Base-by-base conservation (phyloP, 2,113 vertebrate species). In the Tauraco erythrolophus region DNA sequence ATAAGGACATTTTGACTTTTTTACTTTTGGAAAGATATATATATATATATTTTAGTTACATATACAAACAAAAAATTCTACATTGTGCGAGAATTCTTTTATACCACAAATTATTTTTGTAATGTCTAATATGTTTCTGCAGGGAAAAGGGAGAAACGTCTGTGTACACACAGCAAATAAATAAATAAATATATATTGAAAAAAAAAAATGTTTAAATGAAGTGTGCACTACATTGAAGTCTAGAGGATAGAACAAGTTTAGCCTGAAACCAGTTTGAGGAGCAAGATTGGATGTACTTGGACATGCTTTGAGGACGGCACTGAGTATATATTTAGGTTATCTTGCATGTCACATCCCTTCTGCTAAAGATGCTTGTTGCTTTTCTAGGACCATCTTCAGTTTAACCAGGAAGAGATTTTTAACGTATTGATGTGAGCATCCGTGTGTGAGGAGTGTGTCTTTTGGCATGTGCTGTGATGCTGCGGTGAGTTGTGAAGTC, bases 91-190 rank as follows among this genome's bases (percentile, higher is more conserved):
- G 94, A 98, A 97, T 97, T 96, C 94, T 98, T 98, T 98, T 98
- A 94, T 98, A 98, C 96, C 97, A 98, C 98, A 98, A 96, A 98
- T 98, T 98, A 98, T 98, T 98, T 98, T 98, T 98, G 97, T 98
- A 98, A 97, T 95, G 91, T 95, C 93, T 95, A 91, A 79, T 94
- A 81, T 94, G 92, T 96, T 97, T 95, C 95, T 96, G 90, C 95
- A 97, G 94, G 95, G 97, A 94, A 96, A 96, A 94, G 92, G 94
- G 71, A 96, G 89, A 94, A 89, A 93, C 65, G 84, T 92, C 86
- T 96, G 94, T 96, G 91, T 95, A 97, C 15, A 75, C 92, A 95
- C 94, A 96, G 95, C 72, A 76, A 96, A 96, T 92, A 86, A 92
- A 61, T 54, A 86, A 84, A 84, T 71, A 95, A 77, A 94, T 70